Percentiles rank a stretch among this genome's conserved stretches.
These are phyloP conservation scores for Coelogynopora nodosa DNA, from an alignment of 2,888 invertebrate species.

Conservation along the genomic window DNA sequence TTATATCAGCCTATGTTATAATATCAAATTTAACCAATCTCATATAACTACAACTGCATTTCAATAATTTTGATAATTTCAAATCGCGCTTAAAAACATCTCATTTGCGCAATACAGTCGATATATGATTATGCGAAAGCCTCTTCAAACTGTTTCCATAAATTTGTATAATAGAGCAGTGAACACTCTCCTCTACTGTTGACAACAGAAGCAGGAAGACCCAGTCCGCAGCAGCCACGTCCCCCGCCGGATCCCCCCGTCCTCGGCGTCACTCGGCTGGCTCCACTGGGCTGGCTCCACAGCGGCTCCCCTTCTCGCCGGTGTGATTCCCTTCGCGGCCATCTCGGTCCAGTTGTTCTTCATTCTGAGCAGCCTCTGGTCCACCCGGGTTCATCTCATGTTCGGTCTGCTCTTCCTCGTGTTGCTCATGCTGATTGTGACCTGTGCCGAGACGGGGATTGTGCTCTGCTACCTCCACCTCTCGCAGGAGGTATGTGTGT, in stretches of 20 bases:
- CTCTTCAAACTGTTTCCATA: no score
- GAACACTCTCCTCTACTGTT: no score
- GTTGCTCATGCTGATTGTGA: slow-evolving; percentile 91
- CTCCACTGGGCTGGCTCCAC: slow-evolving; percentile 87
- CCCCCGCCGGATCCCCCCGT: slow-evolving; percentile 94
- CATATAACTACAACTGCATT: no score
- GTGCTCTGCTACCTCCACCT: slow-evolving; percentile 96
- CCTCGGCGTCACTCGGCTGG: no score
- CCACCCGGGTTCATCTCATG: slow-evolving; percentile 96
- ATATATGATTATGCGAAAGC: no score
- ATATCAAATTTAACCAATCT: no score
- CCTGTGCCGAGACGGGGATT: slow-evolving; percentile 97
- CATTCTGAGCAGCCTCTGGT: slow-evolving; percentile 94
- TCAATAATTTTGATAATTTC: no score
- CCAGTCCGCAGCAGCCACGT: slow-evolving; percentile 98
- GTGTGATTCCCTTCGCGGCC: slow-evolving; percentile 93
- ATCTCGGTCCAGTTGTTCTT: slow-evolving; percentile 98
- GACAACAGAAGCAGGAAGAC: slow-evolving; percentile 61
- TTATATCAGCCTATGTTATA: no score
- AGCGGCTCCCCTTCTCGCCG: slow-evolving; percentile 88
- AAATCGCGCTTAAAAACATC: no score
- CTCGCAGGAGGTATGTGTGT: slow-evolving; percentile 88
- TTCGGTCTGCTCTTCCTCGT: slow-evolving; percentile 97
- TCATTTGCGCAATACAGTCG: no score
- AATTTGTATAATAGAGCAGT: no score